Base-by-base conservation (phyloP, 2,113 vertebrate genomes). In the Bujurquina vittata region DNA sequence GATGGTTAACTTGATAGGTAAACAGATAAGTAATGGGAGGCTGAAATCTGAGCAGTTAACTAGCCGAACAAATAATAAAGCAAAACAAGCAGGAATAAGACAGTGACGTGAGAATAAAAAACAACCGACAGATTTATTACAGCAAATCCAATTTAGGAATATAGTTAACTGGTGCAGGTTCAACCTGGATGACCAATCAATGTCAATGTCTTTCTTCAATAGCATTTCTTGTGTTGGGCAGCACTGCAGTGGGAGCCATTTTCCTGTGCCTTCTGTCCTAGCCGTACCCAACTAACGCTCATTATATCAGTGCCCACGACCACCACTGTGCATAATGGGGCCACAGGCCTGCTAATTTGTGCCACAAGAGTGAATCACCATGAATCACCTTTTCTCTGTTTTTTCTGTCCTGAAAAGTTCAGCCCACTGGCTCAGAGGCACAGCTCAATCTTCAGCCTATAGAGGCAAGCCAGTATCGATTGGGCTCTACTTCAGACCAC, bases 291-390 rank as follows among this genome's bases (percentile, higher is more conserved):
- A 0, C 72, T 86, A 84, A 91, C 88, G 83, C 87, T 90, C 90
- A 90, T 92, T 90, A 92, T 75, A 75, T 74, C 62, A n/a, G 29
- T 26, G 57, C 52, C 76, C 77, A 29, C 37, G 72, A 77, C 84
- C 76, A 76, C 84, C 59, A 56, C 87, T 78, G 76, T 7, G 40
- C 15, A 23, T 49, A 91, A 88, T 43, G 86, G 82, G 86, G 87
- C 82, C 52, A n/a, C 20, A 60, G 75, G 72, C 83, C 73, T 15
- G 77, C 82, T 92, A 74, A 86, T 90, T 89, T 84, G 74, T n/a
- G 88, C 80, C 2, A 33, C 75, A 67, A 79, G 37, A 77, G 56
- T 26, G 73, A 83, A 77, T 85, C 77, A 46, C 52, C 75, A 87
- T 90, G 69, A 79, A 87, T 93, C 85, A 88, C 73, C 57, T 52